Percentiles rank a stretch among this genome's conserved stretches.
Conservation (phyloP, 2,113 vertebrate species). For the Periophthalmus modestus region DNA sequence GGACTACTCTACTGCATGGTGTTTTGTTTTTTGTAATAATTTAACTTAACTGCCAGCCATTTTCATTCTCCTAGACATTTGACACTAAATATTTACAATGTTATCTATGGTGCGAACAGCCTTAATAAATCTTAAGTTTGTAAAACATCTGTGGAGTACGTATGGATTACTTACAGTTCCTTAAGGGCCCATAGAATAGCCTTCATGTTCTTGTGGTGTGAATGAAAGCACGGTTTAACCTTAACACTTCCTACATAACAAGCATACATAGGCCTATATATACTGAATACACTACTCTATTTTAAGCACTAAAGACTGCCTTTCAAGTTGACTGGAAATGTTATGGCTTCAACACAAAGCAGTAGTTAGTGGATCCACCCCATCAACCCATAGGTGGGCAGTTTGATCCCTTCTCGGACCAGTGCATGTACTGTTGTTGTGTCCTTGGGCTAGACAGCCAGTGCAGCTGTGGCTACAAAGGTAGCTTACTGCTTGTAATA, state of each 20-base stretch:
- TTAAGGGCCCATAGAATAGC: not conserved
- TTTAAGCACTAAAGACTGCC: constrained; percentile 13
- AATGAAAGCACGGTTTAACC: not conserved
- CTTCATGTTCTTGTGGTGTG: not conserved
- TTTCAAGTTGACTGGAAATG: constrained; percentile 31
- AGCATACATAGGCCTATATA: not conserved
- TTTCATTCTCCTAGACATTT: not conserved
- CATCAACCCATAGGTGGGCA: not conserved
- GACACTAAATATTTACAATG: not conserved
- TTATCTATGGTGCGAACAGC: not conserved
- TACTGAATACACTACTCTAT: not conserved
- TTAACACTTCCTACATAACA: constrained; percentile 16
- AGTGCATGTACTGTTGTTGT: not conserved
- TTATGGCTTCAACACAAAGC: constrained; percentile 14
- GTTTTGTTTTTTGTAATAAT: too few relatives aligned
- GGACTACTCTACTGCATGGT: too few relatives aligned
- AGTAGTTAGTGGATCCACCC: not conserved
- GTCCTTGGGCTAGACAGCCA: not conserved
- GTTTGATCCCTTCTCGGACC: not conserved
- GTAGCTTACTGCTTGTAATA: not conserved
- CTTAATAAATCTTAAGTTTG: constrained; percentile 2
- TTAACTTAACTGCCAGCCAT: not conserved
- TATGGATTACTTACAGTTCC: constrained; percentile 2
- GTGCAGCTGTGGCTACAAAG: not conserved
- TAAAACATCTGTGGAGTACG: not conserved